Base-by-base conservation (phyloP, 2,113 vertebrate genomes). In the Gavia stellata region DNA sequence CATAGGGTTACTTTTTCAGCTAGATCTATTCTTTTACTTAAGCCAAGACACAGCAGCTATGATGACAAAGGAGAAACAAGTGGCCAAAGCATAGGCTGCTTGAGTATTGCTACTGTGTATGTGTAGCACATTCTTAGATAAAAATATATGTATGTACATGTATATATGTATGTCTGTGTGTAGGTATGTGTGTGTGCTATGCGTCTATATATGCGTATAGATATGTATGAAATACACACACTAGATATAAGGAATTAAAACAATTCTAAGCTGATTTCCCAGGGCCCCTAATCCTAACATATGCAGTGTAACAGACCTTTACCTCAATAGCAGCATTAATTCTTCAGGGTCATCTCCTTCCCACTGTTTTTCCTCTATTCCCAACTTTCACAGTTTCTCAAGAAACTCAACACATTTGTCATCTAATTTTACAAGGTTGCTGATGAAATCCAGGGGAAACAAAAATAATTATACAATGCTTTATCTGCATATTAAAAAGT, bases 311-410 rank as follows among this genome's bases (percentile, higher is more conserved):
- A 56, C 7, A 89, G 56, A 90, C 25, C 58, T 88, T 90, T 78
- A 78, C 40, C 67, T 96, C 77, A 79, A 75, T 1, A 68, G 59
- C 81, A 97, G 36, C 0, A 0, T 59, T 91, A 89, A 40, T 67
- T 96, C 79, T 92, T 95, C 88, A 87, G 86, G 70, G 61, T 92
- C 66, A 92, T 40, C 23, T 75, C 20, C 59, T 74, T 96, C 81
- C 21, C 19, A 25, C 78, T 45, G 28, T 29, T 92, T 94, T 81
- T 63, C 42, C 42, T 81, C 34, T 66, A 66, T 74, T 87, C 55
- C 23, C 17, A 88, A 49, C 17, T 62, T 89, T 79, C 77, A 58
- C 24, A 67, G 26, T 91, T 96, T 73, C 75, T 90, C n/a, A 85
- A 78, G 50, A 93, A 89, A 94, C 14, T 67, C 1, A 0, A 28